Conservation (phyloP, 1,140 invertebrate genomes). For the Tetraneura akinire region DNA sequence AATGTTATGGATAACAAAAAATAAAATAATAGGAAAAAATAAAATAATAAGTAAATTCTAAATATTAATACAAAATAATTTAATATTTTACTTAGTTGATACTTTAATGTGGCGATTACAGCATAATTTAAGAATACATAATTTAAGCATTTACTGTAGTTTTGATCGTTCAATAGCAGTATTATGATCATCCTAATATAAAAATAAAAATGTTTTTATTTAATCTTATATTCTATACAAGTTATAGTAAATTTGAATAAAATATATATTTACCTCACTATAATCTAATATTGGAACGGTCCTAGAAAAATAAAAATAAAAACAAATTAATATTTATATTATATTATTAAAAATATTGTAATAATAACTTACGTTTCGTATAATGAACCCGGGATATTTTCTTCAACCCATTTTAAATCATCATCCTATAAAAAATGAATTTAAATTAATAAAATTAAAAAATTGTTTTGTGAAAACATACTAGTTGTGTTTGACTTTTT, state of each 20-base stretch:
- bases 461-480: constrained; percentile 21
- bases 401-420: constrained; percentile 88
- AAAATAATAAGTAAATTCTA: constrained; percentile 4
- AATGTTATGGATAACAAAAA: neutral
- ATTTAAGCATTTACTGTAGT: neutral
- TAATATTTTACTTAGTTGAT: neutral
- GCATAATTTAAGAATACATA: neutral
- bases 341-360: constrained; percentile 30
- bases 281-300: constrained; percentile 82
- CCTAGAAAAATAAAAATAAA: constrained; percentile 58
- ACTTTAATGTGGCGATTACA: neutral
- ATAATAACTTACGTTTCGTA: constrained; percentile 66
- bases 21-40: neutral
- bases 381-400: constrained; percentile 80
- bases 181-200: constrained; percentile 33
- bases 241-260: neutral
- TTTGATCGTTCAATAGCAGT: constrained; percentile 31
- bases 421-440: constrained; percentile 66
- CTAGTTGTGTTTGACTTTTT: constrained; percentile 44
- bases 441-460: constrained; percentile 28
- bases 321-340: neutral
- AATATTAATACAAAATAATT: constrained; percentile 3
- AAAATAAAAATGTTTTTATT: neutral
- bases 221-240: neutral
- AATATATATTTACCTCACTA: constrained; percentile 67